Base-by-base conservation (phyloP, 1,140 invertebrate species). In the Diabrotica undecimpunctata region DNA sequence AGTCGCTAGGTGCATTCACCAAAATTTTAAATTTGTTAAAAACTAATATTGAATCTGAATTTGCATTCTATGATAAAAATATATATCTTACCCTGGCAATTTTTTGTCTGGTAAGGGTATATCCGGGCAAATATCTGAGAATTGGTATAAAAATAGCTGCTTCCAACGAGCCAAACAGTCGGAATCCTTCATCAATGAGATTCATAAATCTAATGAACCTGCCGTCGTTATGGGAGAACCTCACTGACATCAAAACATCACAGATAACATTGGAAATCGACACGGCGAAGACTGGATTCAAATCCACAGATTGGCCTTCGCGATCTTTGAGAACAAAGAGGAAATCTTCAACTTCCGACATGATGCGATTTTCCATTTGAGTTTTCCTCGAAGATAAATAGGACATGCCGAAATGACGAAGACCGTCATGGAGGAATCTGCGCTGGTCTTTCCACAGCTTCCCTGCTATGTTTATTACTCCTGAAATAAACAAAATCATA, bases 261-360 rank as follows among this genome's bases (percentile, higher is more conserved):
- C 94, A 95, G 64, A 97, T 95, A 0, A 97, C 92, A 78, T 97
- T 97, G 74, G 90, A 92, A 59, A 96, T 89, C 5, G 91, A 87
- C 64, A 90, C 85, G n/a, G 89, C 88, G 12, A 96, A 81, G 4
- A 87, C 79, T 0, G 87, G 85, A 5, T 89, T 90, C 12, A 92
- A 77, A 72, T 92, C 87, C 5, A 87, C 85, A 0, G 91, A 83
- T 9, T 82, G 80, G 0, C 87, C 87, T 52, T 85, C 82, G 50
- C 81, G 80, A 0, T 80, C 79, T 37, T 82, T 81, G 46, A 95
- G 73, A 13, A 84, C 84, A 1, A 80, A 78, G 9, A 95, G 82
- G 59, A 94, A 86, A 50, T 87, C 84, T 38, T 90, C 80, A 0
- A 95, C 91, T 81, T 96, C 93, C 61, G 81, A 83, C 89, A 90